Evolutionary conservation across 2,888 invertebrate species (phyloP).

Genomic region (Rhopalosiphum nymphaeae): DNA sequence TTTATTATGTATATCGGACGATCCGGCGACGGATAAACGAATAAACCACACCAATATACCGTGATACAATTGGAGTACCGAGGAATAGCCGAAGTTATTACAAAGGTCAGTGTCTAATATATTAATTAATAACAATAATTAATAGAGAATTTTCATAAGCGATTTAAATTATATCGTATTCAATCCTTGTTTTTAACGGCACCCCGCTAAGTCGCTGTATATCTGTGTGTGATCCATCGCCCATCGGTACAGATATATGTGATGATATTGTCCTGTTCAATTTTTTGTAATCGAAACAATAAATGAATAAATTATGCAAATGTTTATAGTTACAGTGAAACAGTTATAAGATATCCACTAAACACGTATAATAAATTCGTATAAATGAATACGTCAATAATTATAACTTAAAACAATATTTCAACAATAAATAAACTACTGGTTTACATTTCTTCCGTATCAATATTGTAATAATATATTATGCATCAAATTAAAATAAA

Average conservation of each 20-base stretch:
- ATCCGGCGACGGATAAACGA: conserved; percentile 11
- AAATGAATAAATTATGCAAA: neutral
- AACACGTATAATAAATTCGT: neutral
- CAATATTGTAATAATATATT: neutral
- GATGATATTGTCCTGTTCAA: neutral
- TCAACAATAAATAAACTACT: neutral
- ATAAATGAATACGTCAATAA: neutral
- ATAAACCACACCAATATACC: neutral
- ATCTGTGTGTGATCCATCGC: neutral
- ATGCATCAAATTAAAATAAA: neutral
- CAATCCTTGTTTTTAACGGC: neutral
- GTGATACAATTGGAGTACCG: neutral
- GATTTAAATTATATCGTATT: neutral
- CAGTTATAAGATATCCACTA: neutral
- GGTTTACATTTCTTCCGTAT: neutral
- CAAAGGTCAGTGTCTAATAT: conserved; percentile 24
- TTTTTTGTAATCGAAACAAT: neutral
- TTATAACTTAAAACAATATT: neutral
- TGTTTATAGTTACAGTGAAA: neutral
- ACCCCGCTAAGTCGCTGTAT: neutral
- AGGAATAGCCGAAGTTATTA: neutral
- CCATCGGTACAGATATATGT: neutral
- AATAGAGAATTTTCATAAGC: neutral
- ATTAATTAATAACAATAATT: neutral
- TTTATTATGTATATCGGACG: neutral